phyloP scores from a whole-genome alignment of 2,888 invertebrate species.

The Papilio elwesi region DNA sequence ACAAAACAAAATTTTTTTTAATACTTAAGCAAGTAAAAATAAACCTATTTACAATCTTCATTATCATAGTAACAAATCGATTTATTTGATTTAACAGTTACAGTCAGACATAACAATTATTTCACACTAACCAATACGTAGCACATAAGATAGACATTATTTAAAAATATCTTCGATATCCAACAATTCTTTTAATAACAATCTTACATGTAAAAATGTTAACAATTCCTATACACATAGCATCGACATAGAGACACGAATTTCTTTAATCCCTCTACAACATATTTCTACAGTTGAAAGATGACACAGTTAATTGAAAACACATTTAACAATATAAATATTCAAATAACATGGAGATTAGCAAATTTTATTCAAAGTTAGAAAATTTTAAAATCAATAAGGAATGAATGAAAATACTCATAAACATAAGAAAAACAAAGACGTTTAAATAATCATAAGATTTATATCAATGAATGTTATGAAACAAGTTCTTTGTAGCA shows the following conservation, averaged over 20 bases:
- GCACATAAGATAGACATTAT: neutral
- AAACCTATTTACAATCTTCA: too few relatives aligned
- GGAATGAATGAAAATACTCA: neutral
- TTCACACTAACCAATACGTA: neutral
- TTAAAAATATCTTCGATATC: constrained; percentile 6
- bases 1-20: too few relatives aligned
- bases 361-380: too few relatives aligned
- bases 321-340: neutral
- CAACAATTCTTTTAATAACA: constrained; percentile 9
- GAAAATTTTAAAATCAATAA: neutral
- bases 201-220: neutral
- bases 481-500: constrained; percentile 39
- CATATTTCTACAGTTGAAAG: neutral
- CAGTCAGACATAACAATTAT: neutral
- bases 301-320: neutral
- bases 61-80: neutral
- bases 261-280: neutral
- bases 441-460: neutral
- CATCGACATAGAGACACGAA: neutral
- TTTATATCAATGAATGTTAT: constrained; percentile 25
- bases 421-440: neutral
- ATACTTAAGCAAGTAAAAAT: too few relatives aligned
- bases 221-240: neutral
- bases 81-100: neutral
- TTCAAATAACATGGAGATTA: too few relatives aligned